Base-by-base conservation (phyloP, 2,888 invertebrate genomes). In the Amaurobius ferox region DNA sequence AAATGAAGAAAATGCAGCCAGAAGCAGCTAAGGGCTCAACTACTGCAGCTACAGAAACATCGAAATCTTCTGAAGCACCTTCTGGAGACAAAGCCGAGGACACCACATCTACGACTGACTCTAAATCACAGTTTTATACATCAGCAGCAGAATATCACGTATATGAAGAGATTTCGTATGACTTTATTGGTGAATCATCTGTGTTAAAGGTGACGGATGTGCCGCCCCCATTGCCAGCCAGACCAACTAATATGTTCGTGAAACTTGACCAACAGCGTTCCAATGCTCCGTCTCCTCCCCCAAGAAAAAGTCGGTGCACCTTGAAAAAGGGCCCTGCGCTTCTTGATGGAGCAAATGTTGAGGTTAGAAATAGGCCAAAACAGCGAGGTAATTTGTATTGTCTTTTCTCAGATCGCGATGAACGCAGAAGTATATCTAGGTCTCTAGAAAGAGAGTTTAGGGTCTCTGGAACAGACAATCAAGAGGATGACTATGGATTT, bases 151-250 rank as follows among this genome's bases (percentile, higher is more conserved):
- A 91, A 26, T 90, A 90, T 77, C 91, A 91, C 80, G 89, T 90
- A 3, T 91, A 91, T 73, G 91, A 91, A 76, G 91, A 91, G 86
- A 90, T 91, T 19, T 87, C 90, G 66, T 90, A 91, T 81, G 90
- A 90, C 23, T 88, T 78, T 35, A 39, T 66, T 3, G 48, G 32
- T 0, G 39, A 48, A 7, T 26, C 29, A 26, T 23, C 68, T 5
- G 29, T 44, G 16, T 28, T 39, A 16, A 77, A 40, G 29, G 19
- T 26, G 0, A 62, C 81, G 3, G 79, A 86, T 0, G 77, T 77
- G n/a, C 90, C 90, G 1, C 90, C 90, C 3, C 90, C 90, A 0
- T 79, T 90, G 39, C 90, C 90, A 9, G 89, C 89, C 1, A 39
- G 90, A 16, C 90, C 89, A 9, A 83, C 71, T 30, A 76, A 66